A percentile compares a stretch with the other conserved stretches of the same genome.
Conservation (phyloP, 2,797 vertebrate species). For the Oreochromis mossambicus region DNA sequence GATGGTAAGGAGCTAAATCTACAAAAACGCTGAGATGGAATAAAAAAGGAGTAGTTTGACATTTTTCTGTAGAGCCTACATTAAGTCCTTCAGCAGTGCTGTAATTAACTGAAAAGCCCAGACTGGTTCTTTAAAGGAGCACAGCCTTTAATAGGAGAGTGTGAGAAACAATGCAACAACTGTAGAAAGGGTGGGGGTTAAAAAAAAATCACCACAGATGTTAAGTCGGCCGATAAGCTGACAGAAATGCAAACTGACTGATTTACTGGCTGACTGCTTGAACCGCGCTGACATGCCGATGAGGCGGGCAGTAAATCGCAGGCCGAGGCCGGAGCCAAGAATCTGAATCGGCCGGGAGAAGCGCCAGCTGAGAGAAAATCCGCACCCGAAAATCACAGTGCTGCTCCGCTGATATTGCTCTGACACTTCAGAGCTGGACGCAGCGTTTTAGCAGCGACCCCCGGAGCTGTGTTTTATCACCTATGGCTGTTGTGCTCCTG, state of each 20-base stretch:
- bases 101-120: neutral
- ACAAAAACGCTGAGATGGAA: neutral
- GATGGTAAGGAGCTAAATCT: neutral
- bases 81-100: neutral
- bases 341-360: constrained; percentile 17
- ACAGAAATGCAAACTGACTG: neutral
- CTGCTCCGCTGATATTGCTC: neutral
- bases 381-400: neutral
- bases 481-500: neutral
- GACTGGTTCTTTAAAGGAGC: neutral
- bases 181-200: neutral
- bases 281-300: neutral
- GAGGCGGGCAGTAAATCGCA: neutral
- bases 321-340: neutral
- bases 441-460: neutral
- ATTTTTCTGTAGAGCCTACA: neutral
- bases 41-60: neutral
- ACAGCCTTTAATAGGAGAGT: neutral
- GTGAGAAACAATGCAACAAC: neutral
- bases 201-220: neutral
- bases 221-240: neutral
- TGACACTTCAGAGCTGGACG: neutral
- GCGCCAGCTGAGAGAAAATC: constrained; percentile 21
- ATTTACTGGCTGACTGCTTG: neutral
- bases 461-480: neutral